These are phyloP conservation scores for Cherax quadricarinatus DNA, from an alignment of 1,140 invertebrate species.

Conservation along the genomic window DNA sequence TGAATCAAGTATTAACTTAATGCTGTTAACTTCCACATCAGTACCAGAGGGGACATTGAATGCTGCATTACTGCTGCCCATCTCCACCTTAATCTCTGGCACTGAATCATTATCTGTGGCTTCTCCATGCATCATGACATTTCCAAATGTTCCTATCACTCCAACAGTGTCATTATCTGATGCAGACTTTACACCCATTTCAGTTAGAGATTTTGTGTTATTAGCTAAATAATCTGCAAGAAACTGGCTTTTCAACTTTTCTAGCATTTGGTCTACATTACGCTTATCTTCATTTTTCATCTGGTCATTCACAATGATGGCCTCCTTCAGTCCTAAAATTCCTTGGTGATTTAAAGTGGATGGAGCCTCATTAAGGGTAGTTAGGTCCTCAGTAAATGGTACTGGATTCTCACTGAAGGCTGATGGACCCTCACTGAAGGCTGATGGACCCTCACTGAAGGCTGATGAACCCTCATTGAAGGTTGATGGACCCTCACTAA, in stretches of 20 bases:
- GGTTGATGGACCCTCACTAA: neutral
- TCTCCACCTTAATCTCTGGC: neutral
- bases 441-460: neutral
- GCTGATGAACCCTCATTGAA: neutral
- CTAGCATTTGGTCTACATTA: constrained; percentile 41
- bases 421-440: neutral
- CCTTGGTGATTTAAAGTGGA: neutral
- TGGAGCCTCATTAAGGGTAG: neutral
- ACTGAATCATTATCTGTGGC: neutral
- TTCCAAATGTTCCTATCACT: neutral
- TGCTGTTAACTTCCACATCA: neutral
- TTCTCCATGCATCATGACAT: constrained; percentile 9
- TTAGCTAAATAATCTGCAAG: constrained; percentile 40
- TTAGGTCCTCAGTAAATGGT: neutral
- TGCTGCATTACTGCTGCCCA: neutral
- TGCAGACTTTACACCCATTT: neutral
- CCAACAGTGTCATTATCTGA: neutral
- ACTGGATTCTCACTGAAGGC: neutral
- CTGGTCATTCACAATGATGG: neutral
- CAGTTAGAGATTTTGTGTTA: neutral
- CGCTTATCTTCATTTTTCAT: too few relatives aligned
- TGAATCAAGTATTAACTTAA: neutral
- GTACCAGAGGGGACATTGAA: neutral
- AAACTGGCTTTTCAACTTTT: constrained; percentile 54
- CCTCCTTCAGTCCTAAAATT: constrained; percentile 6